A percentile compares a stretch with the other conserved stretches of the same genome.
Evolutionary conservation across 2,797 vertebrate genomes (phyloP).

Genomic region (Propithecus deckenii): DNA sequence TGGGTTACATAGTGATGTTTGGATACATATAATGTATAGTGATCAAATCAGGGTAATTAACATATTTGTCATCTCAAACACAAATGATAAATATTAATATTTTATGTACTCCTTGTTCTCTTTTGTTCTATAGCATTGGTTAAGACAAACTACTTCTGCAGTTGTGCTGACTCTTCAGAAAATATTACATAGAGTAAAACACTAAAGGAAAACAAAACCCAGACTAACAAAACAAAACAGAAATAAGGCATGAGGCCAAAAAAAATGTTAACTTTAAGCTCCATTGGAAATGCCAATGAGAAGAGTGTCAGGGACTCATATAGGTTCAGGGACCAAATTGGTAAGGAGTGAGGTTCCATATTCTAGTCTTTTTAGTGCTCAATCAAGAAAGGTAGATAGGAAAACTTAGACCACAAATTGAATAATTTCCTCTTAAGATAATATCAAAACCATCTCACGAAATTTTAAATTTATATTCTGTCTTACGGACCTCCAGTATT

Average conservation of each 20-base stretch:
- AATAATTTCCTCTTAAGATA: not conserved
- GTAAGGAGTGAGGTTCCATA: not conserved
- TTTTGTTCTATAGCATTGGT: constrained; percentile 68
- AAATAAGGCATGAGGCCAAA: constrained; percentile 18
- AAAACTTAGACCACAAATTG: not conserved
- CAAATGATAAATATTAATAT: constrained; percentile 19
- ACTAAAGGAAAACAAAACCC: constrained; percentile 41
- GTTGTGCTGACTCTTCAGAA: constrained; percentile 41
- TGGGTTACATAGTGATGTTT: not conserved
- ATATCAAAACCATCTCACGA: not conserved
- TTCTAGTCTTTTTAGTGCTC: not conserved
- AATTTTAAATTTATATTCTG: not conserved
- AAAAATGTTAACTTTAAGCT: constrained; percentile 62
- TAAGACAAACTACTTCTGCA: constrained; percentile 50
- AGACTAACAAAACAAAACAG: constrained; percentile 36
- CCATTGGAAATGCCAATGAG: constrained; percentile 51
- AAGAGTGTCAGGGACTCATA: not conserved
- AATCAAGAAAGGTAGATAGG: not conserved
- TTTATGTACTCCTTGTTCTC: constrained; percentile 41
- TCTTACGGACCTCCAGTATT: not conserved
- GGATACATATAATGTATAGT: not conserved
- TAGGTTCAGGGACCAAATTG: not conserved
- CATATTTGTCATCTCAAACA: not conserved
- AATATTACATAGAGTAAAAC: constrained; percentile 47
- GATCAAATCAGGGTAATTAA: not conserved